A percentile compares a stretch with the other conserved stretches of the same genome.
Evolutionary conservation across 2,113 vertebrate genomes (phyloP).

Genomic region (Pteruthius melanotis): DNA sequence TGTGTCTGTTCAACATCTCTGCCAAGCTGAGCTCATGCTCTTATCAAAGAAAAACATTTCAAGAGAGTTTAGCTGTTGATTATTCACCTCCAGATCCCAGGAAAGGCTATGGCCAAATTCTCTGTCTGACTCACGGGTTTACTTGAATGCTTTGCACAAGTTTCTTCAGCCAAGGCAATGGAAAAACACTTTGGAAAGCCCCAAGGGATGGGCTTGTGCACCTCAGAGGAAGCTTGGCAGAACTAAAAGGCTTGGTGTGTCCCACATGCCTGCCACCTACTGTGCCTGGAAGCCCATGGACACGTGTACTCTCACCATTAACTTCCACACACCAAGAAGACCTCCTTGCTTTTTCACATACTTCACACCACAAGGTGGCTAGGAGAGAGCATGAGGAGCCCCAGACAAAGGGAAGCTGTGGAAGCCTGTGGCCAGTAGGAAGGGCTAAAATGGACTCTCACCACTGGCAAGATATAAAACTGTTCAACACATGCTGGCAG

Average conservation of each 20-base stretch:
- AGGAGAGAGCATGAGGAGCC: neutral
- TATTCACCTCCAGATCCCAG: neutral
- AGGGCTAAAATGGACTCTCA: neutral
- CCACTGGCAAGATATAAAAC: neutral
- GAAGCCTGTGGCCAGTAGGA: rapidly evolving
- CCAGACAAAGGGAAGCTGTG: rapidly evolving
- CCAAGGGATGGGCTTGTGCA: neutral
- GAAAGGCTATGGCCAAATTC: neutral
- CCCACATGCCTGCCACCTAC: rapidly evolving
- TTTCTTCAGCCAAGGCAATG: neutral
- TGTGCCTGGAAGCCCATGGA: neutral
- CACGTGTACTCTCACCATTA: neutral
- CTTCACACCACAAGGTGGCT: neutral
- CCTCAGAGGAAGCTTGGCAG: neutral
- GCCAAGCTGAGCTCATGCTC: neutral
- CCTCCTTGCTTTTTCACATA: neutral
- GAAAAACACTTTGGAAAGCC: neutral
- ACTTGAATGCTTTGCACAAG: neutral
- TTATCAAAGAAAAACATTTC: neutral
- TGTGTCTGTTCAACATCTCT: neutral
- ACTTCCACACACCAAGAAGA: neutral
- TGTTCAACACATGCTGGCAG: neutral
- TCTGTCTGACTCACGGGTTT: neutral
- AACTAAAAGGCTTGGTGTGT: neutral
- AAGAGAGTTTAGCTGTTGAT: neutral